A percentile compares a stretch with the other conserved stretches of the same genome.
phyloP scores from a whole-genome alignment of 1,140 invertebrate genomes.

The Drosophila ogumai region DNA sequence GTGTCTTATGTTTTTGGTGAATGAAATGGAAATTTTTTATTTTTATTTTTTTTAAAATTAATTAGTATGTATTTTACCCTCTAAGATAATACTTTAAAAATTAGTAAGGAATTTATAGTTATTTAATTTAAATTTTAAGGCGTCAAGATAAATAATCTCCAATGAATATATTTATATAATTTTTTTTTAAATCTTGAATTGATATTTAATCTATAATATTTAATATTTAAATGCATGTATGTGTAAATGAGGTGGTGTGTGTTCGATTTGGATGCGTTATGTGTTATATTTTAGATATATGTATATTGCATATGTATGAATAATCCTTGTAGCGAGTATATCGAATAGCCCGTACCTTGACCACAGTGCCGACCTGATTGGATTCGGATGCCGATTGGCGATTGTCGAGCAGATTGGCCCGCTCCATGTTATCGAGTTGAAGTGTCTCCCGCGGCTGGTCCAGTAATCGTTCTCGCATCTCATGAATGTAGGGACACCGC shows the following conservation, averaged over 20 bases:
- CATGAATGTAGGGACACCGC: conserved; percentile 94
- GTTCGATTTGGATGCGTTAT: conserved; percentile 23
- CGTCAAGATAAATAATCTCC: too few species aligned
- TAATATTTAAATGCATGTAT: neutral
- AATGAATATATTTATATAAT: too few species aligned
- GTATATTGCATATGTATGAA: conserved; percentile 48
- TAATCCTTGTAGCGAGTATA: conserved; percentile 81
- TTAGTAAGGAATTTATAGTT: neutral
- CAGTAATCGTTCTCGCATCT: conserved; percentile 95
- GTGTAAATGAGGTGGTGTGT: conserved; percentile 18
- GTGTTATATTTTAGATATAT: conserved; percentile 6
- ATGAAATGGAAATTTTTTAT: conserved; percentile 4
- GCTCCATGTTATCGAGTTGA: conserved; percentile 85
- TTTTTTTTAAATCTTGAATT: too few species aligned
- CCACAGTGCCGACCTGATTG: conserved; percentile 92
- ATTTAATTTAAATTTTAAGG: neutral
- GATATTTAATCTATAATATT: neutral
- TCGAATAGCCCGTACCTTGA: conserved; percentile 89
- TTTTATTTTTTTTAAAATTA: neutral
- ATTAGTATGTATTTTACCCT: neutral
- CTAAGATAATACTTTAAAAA: neutral
- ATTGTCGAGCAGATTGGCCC: conserved; percentile 86
- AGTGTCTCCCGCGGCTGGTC: conserved; percentile 87
- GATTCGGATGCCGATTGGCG: conserved; percentile 87
- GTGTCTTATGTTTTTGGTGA: conserved; percentile 17